These are phyloP conservation scores for Heloderma charlesbogerti DNA, from an alignment of 2,113 vertebrate species.

Conservation along the genomic window DNA sequence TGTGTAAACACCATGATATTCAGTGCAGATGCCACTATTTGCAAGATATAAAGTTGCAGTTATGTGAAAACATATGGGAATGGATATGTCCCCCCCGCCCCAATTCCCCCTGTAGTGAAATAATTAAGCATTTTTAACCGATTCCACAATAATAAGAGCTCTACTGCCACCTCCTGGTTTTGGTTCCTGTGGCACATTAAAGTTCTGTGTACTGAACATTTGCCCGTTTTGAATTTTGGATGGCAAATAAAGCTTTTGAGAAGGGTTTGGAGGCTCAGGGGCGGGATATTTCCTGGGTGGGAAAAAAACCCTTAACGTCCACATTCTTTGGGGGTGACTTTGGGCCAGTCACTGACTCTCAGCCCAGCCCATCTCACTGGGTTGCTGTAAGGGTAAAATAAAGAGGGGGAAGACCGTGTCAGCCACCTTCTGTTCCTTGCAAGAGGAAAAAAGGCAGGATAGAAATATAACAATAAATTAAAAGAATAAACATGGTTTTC, in stretches of 20 bases:
- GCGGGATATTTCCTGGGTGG: background rate
- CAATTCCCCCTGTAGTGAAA: background rate
- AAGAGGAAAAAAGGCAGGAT: too few species aligned
- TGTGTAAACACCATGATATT: background rate
- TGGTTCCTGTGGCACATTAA: background rate
- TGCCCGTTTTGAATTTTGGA: background rate
- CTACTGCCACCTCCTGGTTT: slow-evolving; percentile 17
- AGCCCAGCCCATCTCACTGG: too few species aligned
- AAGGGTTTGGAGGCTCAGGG: too few species aligned
- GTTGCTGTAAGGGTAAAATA: too few species aligned
- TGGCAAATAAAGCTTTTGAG: background rate
- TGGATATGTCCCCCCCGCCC: background rate
- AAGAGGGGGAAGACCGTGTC: too few species aligned
- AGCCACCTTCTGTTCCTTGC: too few species aligned
- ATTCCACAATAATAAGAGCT: background rate
- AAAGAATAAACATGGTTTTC: too few species aligned
- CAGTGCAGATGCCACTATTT: background rate
- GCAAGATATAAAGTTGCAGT: background rate
- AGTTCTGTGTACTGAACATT: background rate
- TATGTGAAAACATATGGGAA: background rate
- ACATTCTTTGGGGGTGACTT: background rate
- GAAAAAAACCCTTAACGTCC: background rate
- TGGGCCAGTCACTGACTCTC: too few species aligned
- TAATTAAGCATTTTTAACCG: background rate
- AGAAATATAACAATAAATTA: too few species aligned